Percentiles rank a stretch among this genome's conserved stretches.
phyloP scores from a whole-genome alignment of 2,797 vertebrate species.

The Remorina albescens region DNA sequence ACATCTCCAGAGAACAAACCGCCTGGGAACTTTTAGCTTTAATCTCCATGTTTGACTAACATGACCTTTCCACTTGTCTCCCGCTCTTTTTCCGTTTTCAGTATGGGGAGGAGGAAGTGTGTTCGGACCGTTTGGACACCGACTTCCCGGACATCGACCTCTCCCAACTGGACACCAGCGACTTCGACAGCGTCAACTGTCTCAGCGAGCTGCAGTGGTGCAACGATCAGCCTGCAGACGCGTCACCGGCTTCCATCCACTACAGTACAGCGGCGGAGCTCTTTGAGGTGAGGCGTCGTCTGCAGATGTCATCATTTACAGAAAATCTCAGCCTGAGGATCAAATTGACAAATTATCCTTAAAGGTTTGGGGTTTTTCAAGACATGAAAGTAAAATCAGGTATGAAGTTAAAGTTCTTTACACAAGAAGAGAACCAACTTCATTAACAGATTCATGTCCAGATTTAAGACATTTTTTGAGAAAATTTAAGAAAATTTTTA shows the following conservation, averaged over 20 bases:
- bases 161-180: constrained; percentile 95
- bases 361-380: neutral
- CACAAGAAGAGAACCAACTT: neutral
- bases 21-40: constrained; percentile 41
- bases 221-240: constrained; percentile 87
- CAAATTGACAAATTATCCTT: neutral
- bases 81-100: constrained; percentile 64
- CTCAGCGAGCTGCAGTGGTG: constrained; percentile 96
- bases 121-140: constrained; percentile 93
- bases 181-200: constrained; percentile 95
- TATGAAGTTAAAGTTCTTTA: neutral
- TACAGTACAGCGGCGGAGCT: constrained; percentile 93
- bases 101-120: constrained; percentile 90
- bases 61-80: constrained; percentile 44
- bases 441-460: constrained; percentile 4
- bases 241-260: constrained; percentile 89
- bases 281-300: constrained; percentile 88
- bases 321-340: neutral
- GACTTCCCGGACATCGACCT: constrained; percentile 98
- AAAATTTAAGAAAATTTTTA: constrained; percentile 3
- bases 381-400: too few species aligned
- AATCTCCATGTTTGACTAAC: constrained; percentile 60
- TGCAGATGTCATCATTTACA: neutral
- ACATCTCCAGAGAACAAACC: constrained; percentile 31
- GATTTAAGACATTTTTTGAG: too few species aligned